Percentiles rank a stretch among this genome's conserved stretches.
Conservation (phyloP, 2,797 vertebrate species). For the Helostoma temminkii region DNA sequence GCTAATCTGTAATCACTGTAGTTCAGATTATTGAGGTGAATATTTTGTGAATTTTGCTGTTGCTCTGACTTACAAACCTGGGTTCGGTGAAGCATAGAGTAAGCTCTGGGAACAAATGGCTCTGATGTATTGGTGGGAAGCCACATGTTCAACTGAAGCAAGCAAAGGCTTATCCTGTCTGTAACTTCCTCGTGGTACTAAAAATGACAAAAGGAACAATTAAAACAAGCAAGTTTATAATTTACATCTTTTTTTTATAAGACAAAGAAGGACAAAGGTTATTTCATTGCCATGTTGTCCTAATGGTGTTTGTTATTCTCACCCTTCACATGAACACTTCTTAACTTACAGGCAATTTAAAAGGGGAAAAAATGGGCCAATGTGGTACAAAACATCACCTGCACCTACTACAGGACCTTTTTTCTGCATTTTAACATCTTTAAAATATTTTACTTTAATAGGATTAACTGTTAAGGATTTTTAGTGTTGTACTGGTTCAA, state of each 20-base stretch:
- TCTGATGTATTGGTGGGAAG: conserved; percentile 56
- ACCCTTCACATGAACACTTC: background rate
- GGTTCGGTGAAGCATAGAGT: conserved; percentile 52
- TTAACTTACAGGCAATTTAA: background rate
- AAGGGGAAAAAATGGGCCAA: too few species aligned
- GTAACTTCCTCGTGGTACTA: conserved; percentile 73
- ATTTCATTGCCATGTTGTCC: background rate
- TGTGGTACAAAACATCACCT: too few species aligned
- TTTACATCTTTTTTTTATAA: background rate
- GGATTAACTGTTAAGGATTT: too few species aligned
- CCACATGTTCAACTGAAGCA: conserved; percentile 49
- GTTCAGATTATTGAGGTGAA: too few species aligned
- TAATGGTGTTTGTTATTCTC: background rate
- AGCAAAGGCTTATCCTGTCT: conserved; percentile 16
- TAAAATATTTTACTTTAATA: too few species aligned
- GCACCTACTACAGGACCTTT: too few species aligned
- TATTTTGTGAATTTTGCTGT: background rate
- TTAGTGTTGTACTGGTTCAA: too few species aligned
- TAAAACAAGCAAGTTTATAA: background rate
- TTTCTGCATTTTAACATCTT: too few species aligned
- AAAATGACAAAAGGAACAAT: conserved; percentile 11
- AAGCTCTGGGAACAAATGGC: conserved; percentile 31
- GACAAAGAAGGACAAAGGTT: background rate
- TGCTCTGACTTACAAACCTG: conserved; percentile 65
- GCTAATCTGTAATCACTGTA: background rate